Evolutionary conservation across 2,888 invertebrate genomes (phyloP).

Genomic region (Sceliomorpha sp.): DNA sequence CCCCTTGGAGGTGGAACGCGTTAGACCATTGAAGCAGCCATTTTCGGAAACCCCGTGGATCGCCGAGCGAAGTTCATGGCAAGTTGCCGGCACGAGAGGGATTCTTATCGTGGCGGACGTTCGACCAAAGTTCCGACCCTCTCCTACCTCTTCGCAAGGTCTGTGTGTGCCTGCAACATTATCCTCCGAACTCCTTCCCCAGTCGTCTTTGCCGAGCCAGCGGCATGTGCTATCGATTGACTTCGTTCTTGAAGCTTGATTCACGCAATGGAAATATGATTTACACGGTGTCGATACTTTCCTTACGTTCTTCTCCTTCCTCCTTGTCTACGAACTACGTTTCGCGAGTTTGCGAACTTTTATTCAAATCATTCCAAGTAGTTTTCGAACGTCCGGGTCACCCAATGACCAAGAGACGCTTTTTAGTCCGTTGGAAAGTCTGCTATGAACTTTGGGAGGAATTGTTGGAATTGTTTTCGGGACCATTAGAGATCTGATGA

Average conservation of each 20-base stretch:
- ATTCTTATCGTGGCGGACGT: constrained; percentile 39
- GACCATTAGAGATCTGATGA: no score
- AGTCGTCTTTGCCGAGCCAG: constrained; percentile 1
- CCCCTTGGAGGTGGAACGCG: constrained; percentile 31
- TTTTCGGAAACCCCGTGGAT: constrained; percentile 49
- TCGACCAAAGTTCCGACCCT: constrained; percentile 15
- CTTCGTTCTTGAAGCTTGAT: constrained; percentile 23
- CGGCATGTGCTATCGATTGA: constrained; percentile 33
- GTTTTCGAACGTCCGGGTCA: constrained; percentile 9
- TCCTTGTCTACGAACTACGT: constrained; percentile 10
- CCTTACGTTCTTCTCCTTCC: constrained; percentile 10
- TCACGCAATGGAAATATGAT: constrained; percentile 29
- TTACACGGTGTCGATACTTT: constrained; percentile 22
- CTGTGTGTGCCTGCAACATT: constrained; percentile 8
- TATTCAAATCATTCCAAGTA: constrained; percentile 5
- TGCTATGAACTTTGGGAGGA: not conserved
- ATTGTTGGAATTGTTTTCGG: not conserved
- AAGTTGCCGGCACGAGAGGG: constrained; percentile 39
- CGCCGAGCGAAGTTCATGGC: constrained; percentile 46
- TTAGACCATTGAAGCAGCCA: constrained; percentile 48
- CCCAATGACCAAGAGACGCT: not conserved
- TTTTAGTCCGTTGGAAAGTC: not conserved
- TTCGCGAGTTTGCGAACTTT: constrained; percentile 19
- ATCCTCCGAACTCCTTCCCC: constrained; percentile 1
- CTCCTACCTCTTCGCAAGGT: constrained; percentile 11